Evolutionary conservation across 2,797 vertebrate genomes (phyloP).

Genomic region (Labeo calbasu): DNA sequence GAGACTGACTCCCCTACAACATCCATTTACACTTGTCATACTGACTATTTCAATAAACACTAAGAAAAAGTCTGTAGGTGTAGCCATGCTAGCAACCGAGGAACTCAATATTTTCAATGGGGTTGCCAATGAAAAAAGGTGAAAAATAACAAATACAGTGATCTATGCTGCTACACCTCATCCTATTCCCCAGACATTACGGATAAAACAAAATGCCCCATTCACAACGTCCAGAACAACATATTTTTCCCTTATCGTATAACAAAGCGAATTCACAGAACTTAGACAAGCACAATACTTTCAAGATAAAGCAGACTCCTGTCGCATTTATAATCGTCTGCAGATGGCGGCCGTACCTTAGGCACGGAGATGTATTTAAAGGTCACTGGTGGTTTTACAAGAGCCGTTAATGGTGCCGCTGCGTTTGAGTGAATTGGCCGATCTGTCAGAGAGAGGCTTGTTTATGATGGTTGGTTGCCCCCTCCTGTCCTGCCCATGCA

Average conservation of each 20-base stretch:
- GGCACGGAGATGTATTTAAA: conserved; percentile 73
- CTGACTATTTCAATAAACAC: conserved; percentile 23
- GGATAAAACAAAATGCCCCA: conserved; percentile 12
- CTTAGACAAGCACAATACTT: conserved; percentile 38
- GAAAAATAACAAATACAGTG: background rate
- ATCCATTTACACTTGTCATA: conserved; percentile 21
- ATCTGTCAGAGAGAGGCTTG: conserved; percentile 75
- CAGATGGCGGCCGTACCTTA: conserved; percentile 63
- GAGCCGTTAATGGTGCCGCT: conserved; percentile 71
- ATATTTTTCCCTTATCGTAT: conserved; percentile 8
- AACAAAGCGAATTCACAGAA: conserved; percentile 42
- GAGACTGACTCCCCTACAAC: conserved; percentile 20
- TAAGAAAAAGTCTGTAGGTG: background rate
- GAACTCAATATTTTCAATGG: background rate
- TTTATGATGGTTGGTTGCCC: conserved; percentile 72
- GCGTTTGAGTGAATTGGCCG: conserved; percentile 74
- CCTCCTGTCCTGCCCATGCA: conserved; percentile 57
- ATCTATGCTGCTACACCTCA: background rate
- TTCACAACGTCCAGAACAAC: background rate
- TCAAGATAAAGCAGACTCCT: conserved; percentile 58
- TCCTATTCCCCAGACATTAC: background rate
- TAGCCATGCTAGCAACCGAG: background rate
- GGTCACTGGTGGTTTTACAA: conserved; percentile 77
- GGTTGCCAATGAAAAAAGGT: background rate
- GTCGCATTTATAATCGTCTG: conserved; percentile 66